phyloP scores from a whole-genome alignment of 1,140 invertebrate species.

The Pseudachorutes palmiensis region DNA sequence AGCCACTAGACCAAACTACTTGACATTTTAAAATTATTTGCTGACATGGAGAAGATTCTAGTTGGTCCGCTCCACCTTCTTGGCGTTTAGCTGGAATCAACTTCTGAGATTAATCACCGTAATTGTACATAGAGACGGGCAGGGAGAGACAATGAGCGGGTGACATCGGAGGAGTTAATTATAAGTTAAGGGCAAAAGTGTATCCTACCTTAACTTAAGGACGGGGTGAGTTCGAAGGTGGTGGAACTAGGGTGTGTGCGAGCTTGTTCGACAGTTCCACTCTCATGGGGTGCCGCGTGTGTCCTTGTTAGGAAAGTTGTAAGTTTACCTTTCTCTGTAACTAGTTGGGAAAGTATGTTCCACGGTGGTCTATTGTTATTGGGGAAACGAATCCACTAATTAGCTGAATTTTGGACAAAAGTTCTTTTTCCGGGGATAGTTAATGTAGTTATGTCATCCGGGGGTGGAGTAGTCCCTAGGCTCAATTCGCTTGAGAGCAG shows the following conservation, averaged over 20 bases:
- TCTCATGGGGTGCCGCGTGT: neutral
- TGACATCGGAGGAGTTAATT: neutral
- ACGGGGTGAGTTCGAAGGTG: too few relatives aligned
- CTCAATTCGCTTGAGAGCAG: neutral
- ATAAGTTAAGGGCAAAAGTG: neutral
- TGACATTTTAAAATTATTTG: slow-evolving; percentile 6
- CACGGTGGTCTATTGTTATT: neutral
- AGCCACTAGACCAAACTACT: neutral
- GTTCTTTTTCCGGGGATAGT: neutral
- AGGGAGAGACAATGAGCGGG: neutral
- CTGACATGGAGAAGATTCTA: neutral
- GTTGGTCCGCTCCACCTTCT: neutral
- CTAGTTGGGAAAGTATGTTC: neutral
- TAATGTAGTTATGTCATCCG: slow-evolving; percentile 3
- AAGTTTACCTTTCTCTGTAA: too few relatives aligned
- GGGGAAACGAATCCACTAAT: slow-evolving; percentile 10
- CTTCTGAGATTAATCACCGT: neutral
- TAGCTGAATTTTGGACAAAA: neutral
- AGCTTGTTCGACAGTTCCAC: neutral
- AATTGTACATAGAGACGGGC: neutral
- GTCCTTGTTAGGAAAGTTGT: neutral
- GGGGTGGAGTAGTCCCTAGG: neutral
- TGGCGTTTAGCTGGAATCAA: neutral
- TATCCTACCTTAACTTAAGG: neutral
- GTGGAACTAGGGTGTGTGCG: neutral